Evolutionary conservation across 2,113 vertebrate species (phyloP).

Genomic region (Platichthys flesus): DNA sequence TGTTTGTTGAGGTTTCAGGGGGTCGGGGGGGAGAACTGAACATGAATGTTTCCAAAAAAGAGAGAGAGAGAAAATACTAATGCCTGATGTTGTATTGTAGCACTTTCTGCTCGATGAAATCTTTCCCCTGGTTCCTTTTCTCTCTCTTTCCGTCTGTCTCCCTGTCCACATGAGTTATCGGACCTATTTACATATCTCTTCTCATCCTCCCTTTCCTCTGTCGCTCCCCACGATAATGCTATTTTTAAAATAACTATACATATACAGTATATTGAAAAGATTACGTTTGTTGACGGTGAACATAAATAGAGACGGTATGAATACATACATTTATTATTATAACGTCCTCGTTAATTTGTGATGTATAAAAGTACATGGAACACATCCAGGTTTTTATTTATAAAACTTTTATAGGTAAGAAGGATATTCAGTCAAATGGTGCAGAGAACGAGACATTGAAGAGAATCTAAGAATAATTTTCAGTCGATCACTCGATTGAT

Average conservation of each 20-base stretch:
- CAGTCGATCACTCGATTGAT: too few species aligned
- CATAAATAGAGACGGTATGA: constrained; percentile 30
- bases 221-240: constrained; percentile 41
- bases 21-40: constrained; percentile 22
- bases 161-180: constrained; percentile 26
- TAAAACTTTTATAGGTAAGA: constrained; percentile 12
- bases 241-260: constrained; percentile 61
- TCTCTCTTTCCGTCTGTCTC: constrained; percentile 38
- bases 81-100: constrained; percentile 60
- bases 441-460: too few species aligned
- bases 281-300: constrained; percentile 38
- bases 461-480: too few species aligned
- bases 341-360: constrained; percentile 38
- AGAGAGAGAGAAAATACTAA: constrained; percentile 40
- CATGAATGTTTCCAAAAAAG: constrained; percentile 65
- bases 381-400: constrained; percentile 42
- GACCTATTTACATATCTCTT: constrained; percentile 62
- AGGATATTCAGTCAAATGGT: background rate
- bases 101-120: constrained; percentile 61
- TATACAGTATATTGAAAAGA: constrained; percentile 39
- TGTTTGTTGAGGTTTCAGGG: constrained; percentile 2
- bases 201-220: constrained; percentile 21
- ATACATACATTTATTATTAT: constrained; percentile 55
- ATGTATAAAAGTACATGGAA: constrained; percentile 29
- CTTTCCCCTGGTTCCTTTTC: constrained; percentile 23